Conservation (phyloP, 2,113 vertebrate species). For the Mesoclemmys tuberculata region DNA sequence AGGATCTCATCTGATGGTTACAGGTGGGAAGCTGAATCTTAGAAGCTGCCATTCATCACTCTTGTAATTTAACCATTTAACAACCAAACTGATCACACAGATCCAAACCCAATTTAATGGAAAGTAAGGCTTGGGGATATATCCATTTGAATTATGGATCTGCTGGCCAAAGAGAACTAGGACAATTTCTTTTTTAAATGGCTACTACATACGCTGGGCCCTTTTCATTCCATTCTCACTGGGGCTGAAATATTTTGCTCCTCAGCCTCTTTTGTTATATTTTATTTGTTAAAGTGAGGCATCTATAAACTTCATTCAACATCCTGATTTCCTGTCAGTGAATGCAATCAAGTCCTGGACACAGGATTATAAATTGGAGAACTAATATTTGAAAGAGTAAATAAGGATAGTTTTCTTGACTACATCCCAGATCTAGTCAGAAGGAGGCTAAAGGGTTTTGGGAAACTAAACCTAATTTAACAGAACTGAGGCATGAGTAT, state of each 20-base stretch:
- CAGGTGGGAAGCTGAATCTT: not conserved
- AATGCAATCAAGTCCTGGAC: not conserved
- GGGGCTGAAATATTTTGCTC: not conserved
- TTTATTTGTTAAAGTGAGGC: not conserved
- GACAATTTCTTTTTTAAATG: not conserved
- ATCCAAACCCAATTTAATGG: not conserved
- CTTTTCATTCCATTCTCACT: not conserved
- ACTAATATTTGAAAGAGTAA: not conserved
- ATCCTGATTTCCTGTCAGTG: not conserved
- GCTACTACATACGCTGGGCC: not conserved
- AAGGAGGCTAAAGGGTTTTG: not conserved
- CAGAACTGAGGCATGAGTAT: not conserved
- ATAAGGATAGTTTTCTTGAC: not conserved
- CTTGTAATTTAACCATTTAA: not conserved
- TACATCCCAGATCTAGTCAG: not conserved
- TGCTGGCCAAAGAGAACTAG: not conserved
- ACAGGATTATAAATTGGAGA: not conserved
- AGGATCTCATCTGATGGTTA: not conserved
- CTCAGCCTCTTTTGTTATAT: not conserved
- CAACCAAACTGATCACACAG: not conserved
- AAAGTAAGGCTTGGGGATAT: not conserved
- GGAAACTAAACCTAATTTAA: not conserved
- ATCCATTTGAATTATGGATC: not conserved
- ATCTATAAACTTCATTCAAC: not conserved
- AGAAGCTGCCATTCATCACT: not conserved